Base-by-base conservation (phyloP, 2,888 invertebrate genomes). In the Coelopa pilipes region DNA sequence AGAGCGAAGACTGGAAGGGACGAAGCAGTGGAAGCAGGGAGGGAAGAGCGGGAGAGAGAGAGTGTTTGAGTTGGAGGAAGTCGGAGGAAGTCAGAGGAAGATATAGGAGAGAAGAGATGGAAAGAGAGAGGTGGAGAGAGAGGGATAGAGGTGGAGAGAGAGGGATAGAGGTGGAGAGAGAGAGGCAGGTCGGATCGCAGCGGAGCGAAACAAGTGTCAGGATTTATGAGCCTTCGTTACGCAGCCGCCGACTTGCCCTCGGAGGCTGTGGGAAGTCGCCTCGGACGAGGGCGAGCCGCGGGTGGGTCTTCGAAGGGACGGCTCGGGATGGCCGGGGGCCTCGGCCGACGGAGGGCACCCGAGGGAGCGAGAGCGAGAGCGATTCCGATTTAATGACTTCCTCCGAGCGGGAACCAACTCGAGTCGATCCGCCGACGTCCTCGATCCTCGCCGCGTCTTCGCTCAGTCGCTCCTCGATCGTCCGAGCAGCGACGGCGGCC, bases 191-290 rank as follows among this genome's bases (percentile, higher is more conserved):
- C 19, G 0, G 74, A 13, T 72, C 71, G 24, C 72, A 63, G 34
- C 67, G 60, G 53, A 67, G 57, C 24, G 66, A 75, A 79, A 80
- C 82, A 84, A 84, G 84, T 85, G 83, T 79, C 79, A 74, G 79
- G 78, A 79, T 79, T 80, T 79, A 78, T 77, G 76, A 75, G 78
- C 73, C 78, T 76, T 78, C 78, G 82, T 81, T 83, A 81, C 71
- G 82, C 79, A 78, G 17, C 55, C 19, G 15, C 45, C 24, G 53
- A 34, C 34, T n/a, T n/a, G n/a, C n/a, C n/a, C n/a, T n/a, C n/a
- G 7, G 34, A 34, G 34, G 34, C 34, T 7, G 62, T 55, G 57
- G 69, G 55, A 72, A 67, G 50, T 62, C 46, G 17, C 1, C 21
- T 17, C 17, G 69, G 70, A 59, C 60, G 47, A 66, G 62, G 62